Conservation (phyloP, 2,797 vertebrate genomes). For the Siniperca undulata region DNA sequence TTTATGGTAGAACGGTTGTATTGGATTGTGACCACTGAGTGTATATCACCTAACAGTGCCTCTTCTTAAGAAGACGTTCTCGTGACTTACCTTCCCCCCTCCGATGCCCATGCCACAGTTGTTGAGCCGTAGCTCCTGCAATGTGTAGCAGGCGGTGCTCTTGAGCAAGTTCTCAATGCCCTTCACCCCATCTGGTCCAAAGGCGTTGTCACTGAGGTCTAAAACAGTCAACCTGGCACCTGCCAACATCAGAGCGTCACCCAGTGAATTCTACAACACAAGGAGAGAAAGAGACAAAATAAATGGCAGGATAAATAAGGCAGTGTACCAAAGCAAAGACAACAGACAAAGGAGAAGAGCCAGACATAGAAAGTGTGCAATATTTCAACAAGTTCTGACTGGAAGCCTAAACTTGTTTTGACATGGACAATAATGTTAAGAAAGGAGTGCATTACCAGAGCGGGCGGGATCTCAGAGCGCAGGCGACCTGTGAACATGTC, state of each 20-base stretch:
- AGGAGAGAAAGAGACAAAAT: constrained; percentile 8
- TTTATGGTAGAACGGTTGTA: not conserved
- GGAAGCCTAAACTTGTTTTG: not conserved
- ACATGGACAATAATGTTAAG: not conserved
- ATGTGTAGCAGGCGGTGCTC: constrained; percentile 90
- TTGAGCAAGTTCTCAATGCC: constrained; percentile 94
- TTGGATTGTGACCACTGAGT: not conserved
- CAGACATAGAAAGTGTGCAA: not conserved
- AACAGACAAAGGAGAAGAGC: not conserved
- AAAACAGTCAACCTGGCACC: constrained; percentile 92
- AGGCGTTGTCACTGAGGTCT: constrained; percentile 98
- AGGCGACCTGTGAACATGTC: constrained; percentile 99
- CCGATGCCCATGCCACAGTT: constrained; percentile 99
- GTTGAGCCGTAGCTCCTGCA: constrained; percentile 94
- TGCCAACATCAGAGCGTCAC: constrained; percentile 91
- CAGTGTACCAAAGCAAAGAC: not conserved
- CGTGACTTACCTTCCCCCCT: constrained; percentile 91
- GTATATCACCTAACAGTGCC: not conserved
- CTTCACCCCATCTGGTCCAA: constrained; percentile 95
- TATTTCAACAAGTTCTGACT: not conserved
- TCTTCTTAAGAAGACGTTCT: not conserved
- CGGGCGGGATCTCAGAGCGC: constrained; percentile 95
- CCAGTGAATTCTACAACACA: constrained; percentile 88
- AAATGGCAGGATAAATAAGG: not conserved
- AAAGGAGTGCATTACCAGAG: constrained; percentile 86